Evolutionary conservation across 2,797 vertebrate genomes (phyloP), one percentile per base, ranked within the genome.

Genomic region (Euphonia xanthogaster): DNA sequence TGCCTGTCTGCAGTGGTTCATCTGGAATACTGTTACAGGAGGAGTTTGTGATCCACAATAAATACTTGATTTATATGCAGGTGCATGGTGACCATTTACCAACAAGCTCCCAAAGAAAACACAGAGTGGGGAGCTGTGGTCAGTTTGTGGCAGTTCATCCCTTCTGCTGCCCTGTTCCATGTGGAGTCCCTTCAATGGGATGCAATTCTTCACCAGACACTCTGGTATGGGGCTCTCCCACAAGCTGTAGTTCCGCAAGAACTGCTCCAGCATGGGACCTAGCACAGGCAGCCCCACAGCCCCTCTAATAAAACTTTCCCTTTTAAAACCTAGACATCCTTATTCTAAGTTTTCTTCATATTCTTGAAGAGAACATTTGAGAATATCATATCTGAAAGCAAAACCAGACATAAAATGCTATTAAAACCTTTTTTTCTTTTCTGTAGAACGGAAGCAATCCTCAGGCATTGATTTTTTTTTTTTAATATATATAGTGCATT

Each of bases 31-130:
- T 23, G 9, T n/a, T 45, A 5, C 60, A 55, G 2, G 3, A 53
- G 21, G 6, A 12, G 12, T 24, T 18, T 23, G 12, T 23, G 40
- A 68, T 14, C 31, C 1, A 0, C 33, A n/a, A n/a, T n/a, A n/a
- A n/a, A 12, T 19, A 6, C 4, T 14, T 40, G 13, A 27, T 54
- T 31, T 20, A 9, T 16, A 19, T 24, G 31, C 10, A 42, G 21
- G 14, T 58, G 23, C 14, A 11, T 8, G 39, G 24, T 66, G 37
- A 61, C 12, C 6, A 31, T 31, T 68, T 28, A 33, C 10, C n/a
- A 71, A 27, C 0, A 1, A 62, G 11, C 22, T 66, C 28, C 53
- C n/a, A 47, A 28, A 10, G 30, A 19, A 58, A 33, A 60, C 8
- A 9, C 5, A 4, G 7, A 63, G 23, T 20, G 27, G 8, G 13